phyloP scores from a whole-genome alignment of 2,113 vertebrate genomes.

The Aviceda subcristata region DNA sequence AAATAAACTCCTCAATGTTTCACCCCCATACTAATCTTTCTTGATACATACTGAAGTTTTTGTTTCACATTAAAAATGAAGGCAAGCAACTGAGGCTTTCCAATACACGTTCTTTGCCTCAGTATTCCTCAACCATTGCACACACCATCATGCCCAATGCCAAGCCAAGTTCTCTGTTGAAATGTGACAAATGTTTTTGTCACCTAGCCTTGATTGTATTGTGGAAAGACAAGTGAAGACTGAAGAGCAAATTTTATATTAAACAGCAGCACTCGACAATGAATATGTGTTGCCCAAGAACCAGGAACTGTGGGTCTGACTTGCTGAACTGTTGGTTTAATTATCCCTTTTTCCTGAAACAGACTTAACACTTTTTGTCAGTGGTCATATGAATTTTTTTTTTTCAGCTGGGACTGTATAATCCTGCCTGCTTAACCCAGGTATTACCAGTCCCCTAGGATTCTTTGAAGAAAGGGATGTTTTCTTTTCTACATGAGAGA shows the following conservation, averaged over 20 bases:
- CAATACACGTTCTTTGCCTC: not conserved
- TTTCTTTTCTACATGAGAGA: not conserved
- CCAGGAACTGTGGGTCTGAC: not conserved
- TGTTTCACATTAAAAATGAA: not conserved
- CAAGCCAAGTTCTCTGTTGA: not conserved
- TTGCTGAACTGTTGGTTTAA: not conserved
- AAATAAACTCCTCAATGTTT: not conserved
- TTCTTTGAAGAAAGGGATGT: not conserved
- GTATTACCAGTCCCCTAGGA: not conserved
- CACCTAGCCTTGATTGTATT: not conserved
- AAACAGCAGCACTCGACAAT: not conserved
- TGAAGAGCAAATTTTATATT: not conserved
- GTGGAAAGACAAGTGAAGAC: not conserved
- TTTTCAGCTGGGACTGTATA: not conserved
- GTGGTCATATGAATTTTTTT: not conserved
- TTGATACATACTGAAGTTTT: not conserved
- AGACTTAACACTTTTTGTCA: not conserved
- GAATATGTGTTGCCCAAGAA: not conserved
- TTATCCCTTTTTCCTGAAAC: not conserved
- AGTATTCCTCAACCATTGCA: not conserved
- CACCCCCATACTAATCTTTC: not conserved
- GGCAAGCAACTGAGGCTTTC: not conserved
- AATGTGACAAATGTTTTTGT: not conserved
- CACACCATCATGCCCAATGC: not conserved
- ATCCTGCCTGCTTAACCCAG: not conserved